Evolutionary conservation across 2,888 invertebrate species (phyloP).

Genomic region (Coenonympha arcania): DNA sequence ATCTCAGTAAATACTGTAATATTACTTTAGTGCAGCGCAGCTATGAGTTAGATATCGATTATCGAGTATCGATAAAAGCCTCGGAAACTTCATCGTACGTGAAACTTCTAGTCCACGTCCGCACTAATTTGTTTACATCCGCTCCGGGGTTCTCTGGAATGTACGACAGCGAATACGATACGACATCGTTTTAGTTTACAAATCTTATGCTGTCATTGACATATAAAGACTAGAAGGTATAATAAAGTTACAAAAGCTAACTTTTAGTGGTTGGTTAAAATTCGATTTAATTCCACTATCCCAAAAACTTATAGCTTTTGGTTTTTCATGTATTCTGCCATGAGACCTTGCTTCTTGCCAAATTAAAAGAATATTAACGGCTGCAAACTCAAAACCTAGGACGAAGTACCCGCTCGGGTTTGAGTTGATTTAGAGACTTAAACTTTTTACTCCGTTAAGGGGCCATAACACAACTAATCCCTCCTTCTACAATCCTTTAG

Average conservation of each 20-base stretch:
- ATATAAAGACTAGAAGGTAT: too few relatives aligned
- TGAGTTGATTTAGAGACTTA: too few relatives aligned
- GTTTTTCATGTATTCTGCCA: too few relatives aligned
- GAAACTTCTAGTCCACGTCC: background rate
- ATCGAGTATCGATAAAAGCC: conserved; percentile 11
- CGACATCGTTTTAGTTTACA: background rate
- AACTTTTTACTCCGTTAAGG: too few relatives aligned
- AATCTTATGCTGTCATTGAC: background rate
- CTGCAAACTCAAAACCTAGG: background rate
- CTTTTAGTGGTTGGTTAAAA: background rate
- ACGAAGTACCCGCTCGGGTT: too few relatives aligned
- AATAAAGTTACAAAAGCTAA: background rate
- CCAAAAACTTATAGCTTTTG: too few relatives aligned
- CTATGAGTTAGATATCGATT: background rate
- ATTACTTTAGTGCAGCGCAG: too few relatives aligned
- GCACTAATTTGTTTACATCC: conserved; percentile 44
- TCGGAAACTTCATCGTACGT: conserved; percentile 12
- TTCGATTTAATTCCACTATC: too few relatives aligned
- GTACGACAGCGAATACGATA: conserved; percentile 31
- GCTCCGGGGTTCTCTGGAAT: conserved; percentile 32
- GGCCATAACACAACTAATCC: too few relatives aligned
- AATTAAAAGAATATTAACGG: background rate
- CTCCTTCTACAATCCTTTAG: background rate
- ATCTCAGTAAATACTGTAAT: too few relatives aligned
- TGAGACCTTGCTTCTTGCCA: too few relatives aligned